Evolutionary conservation across 2,797 vertebrate species (phyloP).

Genomic region (Squalus acanthias): DNA sequence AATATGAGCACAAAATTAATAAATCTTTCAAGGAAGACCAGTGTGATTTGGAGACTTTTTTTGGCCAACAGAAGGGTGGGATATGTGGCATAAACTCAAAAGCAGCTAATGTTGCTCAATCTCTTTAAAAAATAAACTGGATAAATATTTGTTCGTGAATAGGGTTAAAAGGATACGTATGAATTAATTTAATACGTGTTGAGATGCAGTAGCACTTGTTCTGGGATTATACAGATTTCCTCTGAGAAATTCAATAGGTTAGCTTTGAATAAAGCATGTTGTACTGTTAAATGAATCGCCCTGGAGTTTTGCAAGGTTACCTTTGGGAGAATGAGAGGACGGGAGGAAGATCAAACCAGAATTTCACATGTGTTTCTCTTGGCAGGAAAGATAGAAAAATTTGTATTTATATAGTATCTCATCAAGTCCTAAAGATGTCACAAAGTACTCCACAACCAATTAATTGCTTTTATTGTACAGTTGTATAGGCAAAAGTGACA

Average conservation of each 20-base stretch:
- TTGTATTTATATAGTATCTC: not conserved
- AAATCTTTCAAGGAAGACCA: not conserved
- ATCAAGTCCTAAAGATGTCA: not conserved
- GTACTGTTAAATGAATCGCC: not conserved
- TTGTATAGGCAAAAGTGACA: not conserved
- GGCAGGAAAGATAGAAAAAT: not conserved
- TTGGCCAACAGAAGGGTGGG: not conserved
- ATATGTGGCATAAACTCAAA: not conserved
- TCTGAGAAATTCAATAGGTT: not conserved
- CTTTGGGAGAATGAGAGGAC: not conserved
- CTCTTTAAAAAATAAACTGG: not conserved
- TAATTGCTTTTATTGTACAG: not conserved
- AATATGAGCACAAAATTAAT: not conserved
- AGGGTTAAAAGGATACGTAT: not conserved
- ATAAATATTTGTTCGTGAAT: not conserved
- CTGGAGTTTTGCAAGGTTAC: not conserved
- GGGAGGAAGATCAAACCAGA: not conserved
- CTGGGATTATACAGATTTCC: not conserved
- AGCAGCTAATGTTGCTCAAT: not conserved
- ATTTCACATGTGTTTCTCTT: not conserved
- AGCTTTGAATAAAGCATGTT: not conserved
- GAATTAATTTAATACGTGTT: not conserved
- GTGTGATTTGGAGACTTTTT: not conserved
- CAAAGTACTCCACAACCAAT: not conserved
- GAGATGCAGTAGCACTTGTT: not conserved